A percentile compares a stretch with the other conserved stretches of the same genome.
Evolutionary conservation across 2,113 vertebrate genomes (phyloP).

Genomic region (Oreamnos americanus): DNA sequence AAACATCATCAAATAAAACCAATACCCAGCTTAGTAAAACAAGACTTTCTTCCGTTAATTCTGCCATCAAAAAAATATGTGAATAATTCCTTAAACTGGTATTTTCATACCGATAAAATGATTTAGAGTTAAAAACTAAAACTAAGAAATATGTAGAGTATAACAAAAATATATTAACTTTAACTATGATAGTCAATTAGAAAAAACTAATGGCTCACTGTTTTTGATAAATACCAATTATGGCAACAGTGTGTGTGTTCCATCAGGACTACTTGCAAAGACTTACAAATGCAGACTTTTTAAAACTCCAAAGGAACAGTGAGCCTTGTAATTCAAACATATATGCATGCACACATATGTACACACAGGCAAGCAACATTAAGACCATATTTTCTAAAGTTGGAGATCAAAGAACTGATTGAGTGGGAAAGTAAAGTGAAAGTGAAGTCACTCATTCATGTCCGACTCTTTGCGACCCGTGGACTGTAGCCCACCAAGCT

Average conservation of each 20-base stretch:
- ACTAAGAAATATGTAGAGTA: not conserved
- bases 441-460: too few relatives aligned
- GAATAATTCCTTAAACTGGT: not conserved
- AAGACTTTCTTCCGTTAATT: not conserved
- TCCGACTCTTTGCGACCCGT: too few relatives aligned
- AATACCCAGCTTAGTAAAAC: not conserved
- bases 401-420: not conserved
- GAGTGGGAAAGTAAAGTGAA: not conserved
- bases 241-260: not conserved
- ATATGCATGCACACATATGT: not conserved
- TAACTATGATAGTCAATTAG: not conserved
- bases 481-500: too few relatives aligned
- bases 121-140: not conserved
- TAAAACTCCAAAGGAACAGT: not conserved
- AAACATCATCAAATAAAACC: not conserved
- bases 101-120: not conserved
- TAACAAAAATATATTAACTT: not conserved
- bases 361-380: not conserved
- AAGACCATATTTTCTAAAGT: not conserved
- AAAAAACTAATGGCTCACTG: not conserved
- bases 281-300: not conserved
- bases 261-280: not conserved
- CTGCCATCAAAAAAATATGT: not conserved
- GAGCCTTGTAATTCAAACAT: not conserved
- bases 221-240: not conserved